Evolutionary conservation across 2,888 invertebrate species (phyloP), one percentile per base, ranked within the genome.

Genomic region (Ligdia adustata): DNA sequence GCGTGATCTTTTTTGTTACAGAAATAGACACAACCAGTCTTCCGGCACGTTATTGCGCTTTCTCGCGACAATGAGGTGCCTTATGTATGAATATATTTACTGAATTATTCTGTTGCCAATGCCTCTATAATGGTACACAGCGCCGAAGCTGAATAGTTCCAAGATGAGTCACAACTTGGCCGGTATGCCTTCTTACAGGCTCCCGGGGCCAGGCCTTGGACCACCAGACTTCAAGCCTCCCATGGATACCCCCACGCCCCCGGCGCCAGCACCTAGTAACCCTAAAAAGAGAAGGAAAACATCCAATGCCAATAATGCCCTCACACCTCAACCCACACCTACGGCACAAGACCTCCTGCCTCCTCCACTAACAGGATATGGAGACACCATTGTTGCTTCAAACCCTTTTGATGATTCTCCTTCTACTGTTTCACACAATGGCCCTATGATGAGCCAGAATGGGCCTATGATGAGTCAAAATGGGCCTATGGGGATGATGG

Each of bases 321-420:
- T 91, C 52, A 91, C 93, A 70, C 93, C 94, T 60, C 93, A 94
- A 64, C 94, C 94, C 45, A 93, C 92, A 60, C 94, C 93, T 47
- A 95, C 94, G 48, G 93, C 93, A 70, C 95, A 94, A 67, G 94
- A 96, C 81, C 94, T 96, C 72, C 86, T 97, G 55, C 92, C 97
- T 64, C 97, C 97, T 29, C 97, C 97, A 14, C 93, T 97, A 69
- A 94, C 96, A 31, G 97, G 97, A 60, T 97, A 96, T 83, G 97
- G 97, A 22, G 98, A 98, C 75, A 98, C 97, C 49, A 97, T 98
- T 73, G 95, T 97, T 52, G 98, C 98, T 46, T 97, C 97, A 55
- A 98, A 98, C 86, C 98, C 98, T 24, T 98, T 98, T 80, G 98
- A 98, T 85, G 98, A 98, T 78, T 95, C 96, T 40, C 96, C 96